Evolutionary conservation across 2,113 vertebrate genomes (phyloP).

Genomic region (Herpetotheres cachinnans): DNA sequence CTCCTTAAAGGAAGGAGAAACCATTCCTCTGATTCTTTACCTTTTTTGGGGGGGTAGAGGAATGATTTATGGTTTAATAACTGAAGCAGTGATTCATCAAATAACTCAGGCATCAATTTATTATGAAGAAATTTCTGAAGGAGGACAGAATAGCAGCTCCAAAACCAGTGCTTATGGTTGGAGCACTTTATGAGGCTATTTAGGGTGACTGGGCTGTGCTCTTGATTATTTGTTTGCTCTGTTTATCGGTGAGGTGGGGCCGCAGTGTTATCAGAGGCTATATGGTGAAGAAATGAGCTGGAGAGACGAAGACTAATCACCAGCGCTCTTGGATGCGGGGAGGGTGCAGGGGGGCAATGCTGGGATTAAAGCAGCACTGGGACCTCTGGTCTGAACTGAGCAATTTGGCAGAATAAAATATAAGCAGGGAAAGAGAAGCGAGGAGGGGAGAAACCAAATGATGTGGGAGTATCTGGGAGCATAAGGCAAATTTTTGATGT

Average conservation of each 20-base stretch:
- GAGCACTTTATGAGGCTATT: neutral
- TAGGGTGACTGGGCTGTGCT: neutral
- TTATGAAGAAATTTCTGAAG: neutral
- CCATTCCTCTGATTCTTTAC: neutral
- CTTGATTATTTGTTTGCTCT: neutral
- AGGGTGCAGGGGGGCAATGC: no score
- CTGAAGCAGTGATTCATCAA: neutral
- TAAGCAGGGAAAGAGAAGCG: neutral
- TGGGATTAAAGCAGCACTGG: neutral
- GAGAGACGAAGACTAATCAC: neutral
- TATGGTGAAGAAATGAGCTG: neutral
- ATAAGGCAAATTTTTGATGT: neutral
- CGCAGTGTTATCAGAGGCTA: neutral
- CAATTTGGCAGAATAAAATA: neutral
- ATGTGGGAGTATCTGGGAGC: neutral
- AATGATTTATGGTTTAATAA: slow-evolving; percentile 28
- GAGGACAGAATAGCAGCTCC: neutral
- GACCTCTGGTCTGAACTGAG: neutral
- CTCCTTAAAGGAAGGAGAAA: neutral
- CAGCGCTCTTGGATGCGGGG: neutral
- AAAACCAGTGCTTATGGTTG: neutral
- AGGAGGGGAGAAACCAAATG: neutral
- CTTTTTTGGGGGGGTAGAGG: neutral
- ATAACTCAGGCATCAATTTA: neutral
- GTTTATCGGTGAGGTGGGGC: neutral